Evolutionary conservation across 2,113 vertebrate genomes (phyloP).

Genomic region (Cinclus cinclus): DNA sequence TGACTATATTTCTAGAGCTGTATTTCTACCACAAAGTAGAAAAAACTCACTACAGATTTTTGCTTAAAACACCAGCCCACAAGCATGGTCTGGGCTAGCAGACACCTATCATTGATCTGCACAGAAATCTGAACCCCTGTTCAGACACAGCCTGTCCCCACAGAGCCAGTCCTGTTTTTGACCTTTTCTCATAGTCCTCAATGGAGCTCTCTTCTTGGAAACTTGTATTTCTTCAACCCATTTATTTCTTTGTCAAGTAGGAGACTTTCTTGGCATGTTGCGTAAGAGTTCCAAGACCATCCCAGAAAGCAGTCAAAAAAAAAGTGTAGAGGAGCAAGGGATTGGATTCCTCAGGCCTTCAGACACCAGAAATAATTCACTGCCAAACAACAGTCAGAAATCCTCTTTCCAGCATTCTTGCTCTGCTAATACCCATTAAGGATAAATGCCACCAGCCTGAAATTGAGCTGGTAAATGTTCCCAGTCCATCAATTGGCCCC

Average conservation of each 20-base stretch:
- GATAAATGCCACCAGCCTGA: background rate
- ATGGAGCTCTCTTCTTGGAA: background rate
- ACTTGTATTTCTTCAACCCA: background rate
- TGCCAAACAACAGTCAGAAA: background rate
- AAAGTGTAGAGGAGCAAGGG: background rate
- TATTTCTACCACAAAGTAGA: background rate
- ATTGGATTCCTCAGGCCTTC: background rate
- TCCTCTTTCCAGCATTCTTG: background rate
- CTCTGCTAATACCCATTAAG: background rate
- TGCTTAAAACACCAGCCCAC: background rate
- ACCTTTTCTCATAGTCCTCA: background rate
- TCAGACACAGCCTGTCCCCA: background rate
- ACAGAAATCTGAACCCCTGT: background rate
- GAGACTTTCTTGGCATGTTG: background rate
- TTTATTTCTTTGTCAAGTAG: background rate
- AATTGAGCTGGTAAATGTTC: background rate
- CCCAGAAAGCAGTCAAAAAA: background rate
- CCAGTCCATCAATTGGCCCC: background rate
- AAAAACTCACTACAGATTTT: background rate
- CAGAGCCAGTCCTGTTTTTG: background rate
- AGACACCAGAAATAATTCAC: background rate
- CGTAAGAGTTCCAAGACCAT: background rate
- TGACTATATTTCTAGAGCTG: background rate
- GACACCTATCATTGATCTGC: background rate
- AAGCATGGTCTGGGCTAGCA: background rate